Evolutionary conservation across 2,888 invertebrate species (phyloP), one percentile per base, ranked within the genome.

Genomic region (Harpagoxenus sublaevis): DNA sequence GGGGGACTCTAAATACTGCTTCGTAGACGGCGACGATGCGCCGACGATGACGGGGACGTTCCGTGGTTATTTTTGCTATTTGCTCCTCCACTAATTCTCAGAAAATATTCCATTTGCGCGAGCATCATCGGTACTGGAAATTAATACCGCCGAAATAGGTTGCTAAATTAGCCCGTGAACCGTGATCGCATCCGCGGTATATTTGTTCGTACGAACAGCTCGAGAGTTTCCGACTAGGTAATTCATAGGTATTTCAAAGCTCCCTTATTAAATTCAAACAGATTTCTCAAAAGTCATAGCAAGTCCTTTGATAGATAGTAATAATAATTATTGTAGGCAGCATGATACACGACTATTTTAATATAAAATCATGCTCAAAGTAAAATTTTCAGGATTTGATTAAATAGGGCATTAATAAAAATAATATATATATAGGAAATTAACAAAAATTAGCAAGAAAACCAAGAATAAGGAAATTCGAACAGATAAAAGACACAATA

Each of bases 41-140:
- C 42, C 15, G 31, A 31, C 18, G 65, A 53, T 51, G 65, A 51
- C 39, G 51, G 63, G 23, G 18, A 51, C 5, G 23, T 66, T 48
- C 42, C 15, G 39, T 18, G 60, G 18, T 71, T 73, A 79, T 79
- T 71, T 73, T 79, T 71, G 35, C 23, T 71, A 78, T 78, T 78
- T 78, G 55, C 31, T 55, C 15, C n/a, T 42, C 15, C 42, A 55
- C 4, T 28, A 39, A 78, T 78, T 70, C 51, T 45, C 9, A n/a
- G 78, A 78, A 78, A 70, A 70, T 68, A 77, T 77, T 77, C 8
- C 42, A 28, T n/a, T 53, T 75, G 18, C 35, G 6, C 23, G 63
- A 57, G 10, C 35, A 35, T 63, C 28, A 71, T 48, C 6, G 6
- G 3, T 6, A 57, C 2, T 45, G 35, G 70, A 78, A 68, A 70